phyloP scores from a whole-genome alignment of 1,140 invertebrate genomes.

The Dendroctonus ponderosae region DNA sequence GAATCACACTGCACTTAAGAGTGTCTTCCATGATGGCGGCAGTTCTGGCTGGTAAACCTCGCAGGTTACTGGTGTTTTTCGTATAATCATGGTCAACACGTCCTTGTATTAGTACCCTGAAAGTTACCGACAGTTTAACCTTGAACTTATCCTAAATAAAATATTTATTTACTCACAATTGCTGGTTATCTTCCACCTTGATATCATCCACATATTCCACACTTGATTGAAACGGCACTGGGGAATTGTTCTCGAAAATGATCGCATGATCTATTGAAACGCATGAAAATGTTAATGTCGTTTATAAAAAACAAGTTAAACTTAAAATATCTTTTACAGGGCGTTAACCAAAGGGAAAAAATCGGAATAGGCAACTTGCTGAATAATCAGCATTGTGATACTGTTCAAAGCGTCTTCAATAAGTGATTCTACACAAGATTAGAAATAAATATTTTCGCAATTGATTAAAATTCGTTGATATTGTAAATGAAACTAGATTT shows the following conservation, averaged over 20 bases:
- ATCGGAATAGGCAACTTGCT: no score
- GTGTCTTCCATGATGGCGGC: conserved; percentile 50
- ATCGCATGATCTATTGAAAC: conserved; percentile 58
- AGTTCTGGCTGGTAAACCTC: conserved; percentile 43
- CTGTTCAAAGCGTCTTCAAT: no score
- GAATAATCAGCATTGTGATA: no score
- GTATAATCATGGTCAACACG: conserved; percentile 48
- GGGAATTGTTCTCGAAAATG: conserved; percentile 55
- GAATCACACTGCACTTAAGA: conserved; percentile 48
- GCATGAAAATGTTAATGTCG: no score
- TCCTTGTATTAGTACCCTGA: conserved; percentile 52
- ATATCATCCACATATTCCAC: conserved; percentile 50
- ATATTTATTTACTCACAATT: conserved; percentile 52
- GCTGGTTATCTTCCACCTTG: conserved; percentile 46
- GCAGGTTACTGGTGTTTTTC: conserved; percentile 48
- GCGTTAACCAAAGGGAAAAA: no score
- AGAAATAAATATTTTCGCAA: no score
- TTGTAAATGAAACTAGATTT: no score
- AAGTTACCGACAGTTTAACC: conserved; percentile 11
- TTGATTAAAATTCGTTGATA: no score
- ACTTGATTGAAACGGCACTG: conserved; percentile 50
- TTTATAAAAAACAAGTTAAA: no score
- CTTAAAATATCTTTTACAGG: no score
- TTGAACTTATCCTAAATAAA: conserved; percentile 2
- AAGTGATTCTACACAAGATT: no score